Percentiles rank a stretch among this genome's conserved stretches.
phyloP scores from a whole-genome alignment of 2,797 vertebrate species.

The Phrynocephalus forsythii region DNA sequence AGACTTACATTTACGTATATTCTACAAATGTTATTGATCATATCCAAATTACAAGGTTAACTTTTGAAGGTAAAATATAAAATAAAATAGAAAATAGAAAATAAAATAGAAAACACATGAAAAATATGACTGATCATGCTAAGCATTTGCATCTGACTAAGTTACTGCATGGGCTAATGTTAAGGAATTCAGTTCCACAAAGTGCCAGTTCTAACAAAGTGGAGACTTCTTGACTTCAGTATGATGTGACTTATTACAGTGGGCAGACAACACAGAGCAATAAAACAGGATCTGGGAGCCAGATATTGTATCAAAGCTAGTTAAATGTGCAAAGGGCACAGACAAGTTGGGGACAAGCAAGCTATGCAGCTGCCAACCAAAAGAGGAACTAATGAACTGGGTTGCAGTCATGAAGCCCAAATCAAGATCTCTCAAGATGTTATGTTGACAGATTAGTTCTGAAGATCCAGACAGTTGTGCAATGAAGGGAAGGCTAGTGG shows the following conservation, averaged over 20 bases:
- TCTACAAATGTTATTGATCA: not conserved
- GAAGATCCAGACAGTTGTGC: not conserved
- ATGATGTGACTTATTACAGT: not conserved
- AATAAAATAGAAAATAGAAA: too few relatives aligned
- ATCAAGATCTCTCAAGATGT: not conserved
- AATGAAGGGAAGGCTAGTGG: not conserved
- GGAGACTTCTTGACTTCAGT: not conserved
- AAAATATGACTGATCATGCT: not conserved
- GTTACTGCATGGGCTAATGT: not conserved
- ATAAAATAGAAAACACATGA: not conserved
- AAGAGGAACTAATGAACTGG: not conserved
- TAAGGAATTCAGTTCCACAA: not conserved
- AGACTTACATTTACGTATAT: too few relatives aligned
- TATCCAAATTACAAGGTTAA: not conserved
- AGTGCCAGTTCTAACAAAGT: not conserved
- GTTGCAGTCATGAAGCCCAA: not conserved
- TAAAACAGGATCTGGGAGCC: not conserved
- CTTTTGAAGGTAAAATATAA: not conserved
- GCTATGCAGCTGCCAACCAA: not conserved
- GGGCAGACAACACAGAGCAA: not conserved
- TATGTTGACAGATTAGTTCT: not conserved
- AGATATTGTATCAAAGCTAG: not conserved
- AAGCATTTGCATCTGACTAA: not conserved
- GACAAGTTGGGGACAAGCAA: not conserved
- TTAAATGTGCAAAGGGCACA: not conserved